Evolutionary conservation across 2,888 invertebrate species (phyloP), one percentile per base, ranked within the genome.

Genomic region (Amphipoea lucens): DNA sequence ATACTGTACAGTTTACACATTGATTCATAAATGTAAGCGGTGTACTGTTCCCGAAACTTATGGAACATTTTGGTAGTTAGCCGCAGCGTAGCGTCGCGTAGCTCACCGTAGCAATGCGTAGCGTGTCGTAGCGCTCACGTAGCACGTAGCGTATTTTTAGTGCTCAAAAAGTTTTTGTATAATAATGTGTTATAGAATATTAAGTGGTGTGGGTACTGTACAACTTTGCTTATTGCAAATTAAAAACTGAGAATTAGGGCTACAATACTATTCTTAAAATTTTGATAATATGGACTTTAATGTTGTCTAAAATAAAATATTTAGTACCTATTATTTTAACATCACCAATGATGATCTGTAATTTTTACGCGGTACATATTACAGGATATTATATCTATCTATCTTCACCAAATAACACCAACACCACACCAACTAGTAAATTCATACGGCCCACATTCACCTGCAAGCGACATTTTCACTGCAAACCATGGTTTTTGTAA

Each of bases 101-200:
- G 76, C 51, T 20, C 4, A 5, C 45, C 70, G 78, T 77, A 67
- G 62, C 71, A 17, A 14, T 4, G 57, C 65, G 81, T 83, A 83
- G 81, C 67, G 45, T 57, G 36, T 66, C 81, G 83, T 81, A 83
- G 81, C 60, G 23, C n/a, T 45, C 54, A 12, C 83, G 60, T 78
- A 83, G 78, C 78, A 29, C n/a, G 42, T 62, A 4, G 23, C 40
- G 14, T 17, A n/a, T 3, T 40, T 76, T n/a, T n/a, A 23, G 4
- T 23, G 6, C 29, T n/a, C 36, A 17, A 29, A 45, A 29, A 17
- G 29, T 40, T 23, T 65, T 40, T 63, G 1, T 62, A 12, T 12
- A n/a, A 29, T 62, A n/a, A 29, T 40, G 12, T 36, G 20, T 12
- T 20, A 45, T 6, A 48, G 29, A 51, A 12, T 36, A 42, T 6